Evolutionary conservation across 2,113 vertebrate species (phyloP).

Genomic region (Taxidea taxus): DNA sequence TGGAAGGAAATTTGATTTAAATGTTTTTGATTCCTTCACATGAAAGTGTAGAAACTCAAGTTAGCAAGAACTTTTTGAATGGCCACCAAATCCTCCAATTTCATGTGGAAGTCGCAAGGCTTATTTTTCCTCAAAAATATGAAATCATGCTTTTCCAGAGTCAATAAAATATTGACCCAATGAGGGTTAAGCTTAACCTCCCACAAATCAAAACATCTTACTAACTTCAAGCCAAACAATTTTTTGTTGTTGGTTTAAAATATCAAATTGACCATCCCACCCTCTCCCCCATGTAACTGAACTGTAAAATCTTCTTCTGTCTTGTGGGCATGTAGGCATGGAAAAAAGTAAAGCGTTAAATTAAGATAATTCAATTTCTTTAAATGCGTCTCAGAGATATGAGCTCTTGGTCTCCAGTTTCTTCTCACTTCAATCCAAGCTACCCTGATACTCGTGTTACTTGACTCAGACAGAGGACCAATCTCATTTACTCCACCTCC

Average conservation of each 20-base stretch:
- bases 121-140: constrained; percentile 44
- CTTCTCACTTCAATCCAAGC: not conserved
- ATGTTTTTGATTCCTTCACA: constrained; percentile 68
- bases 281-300: not conserved
- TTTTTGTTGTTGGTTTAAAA: not conserved
- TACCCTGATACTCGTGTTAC: rapidly evolving
- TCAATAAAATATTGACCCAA: not conserved
- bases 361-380: constrained; percentile 15
- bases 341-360: not conserved
- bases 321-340: not conserved
- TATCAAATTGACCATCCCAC: not conserved
- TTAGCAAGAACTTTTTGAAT: not conserved
- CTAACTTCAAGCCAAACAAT: not conserved
- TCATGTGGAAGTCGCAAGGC: constrained; percentile 12
- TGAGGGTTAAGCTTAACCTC: not conserved
- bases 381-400: not conserved
- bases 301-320: not conserved
- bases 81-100: constrained; percentile 35
- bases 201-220: constrained; percentile 29
- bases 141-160: constrained; percentile 15
- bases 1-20: constrained; percentile 73
- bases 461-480: not conserved
- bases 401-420: not conserved
- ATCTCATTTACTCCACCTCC: rapidly evolving
- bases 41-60: constrained; percentile 51